These are phyloP conservation scores for Mus spicilegus DNA, from an alignment of 2,113 vertebrate genomes.

Conservation along the genomic window DNA sequence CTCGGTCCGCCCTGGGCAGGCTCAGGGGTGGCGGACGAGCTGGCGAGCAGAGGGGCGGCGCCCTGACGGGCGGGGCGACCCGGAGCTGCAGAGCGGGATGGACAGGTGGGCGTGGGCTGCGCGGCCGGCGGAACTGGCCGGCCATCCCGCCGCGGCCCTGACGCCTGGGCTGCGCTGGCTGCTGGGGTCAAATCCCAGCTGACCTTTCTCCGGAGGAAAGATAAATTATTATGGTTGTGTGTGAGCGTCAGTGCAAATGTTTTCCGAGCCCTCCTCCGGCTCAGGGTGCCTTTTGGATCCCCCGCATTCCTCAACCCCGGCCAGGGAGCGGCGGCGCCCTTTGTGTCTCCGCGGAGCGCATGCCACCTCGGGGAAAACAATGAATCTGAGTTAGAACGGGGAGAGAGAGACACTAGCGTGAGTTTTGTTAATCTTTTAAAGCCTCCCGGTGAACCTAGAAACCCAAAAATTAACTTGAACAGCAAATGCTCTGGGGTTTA, in stretches of 20 bases:
- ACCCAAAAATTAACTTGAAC: background rate
- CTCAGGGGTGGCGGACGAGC: background rate
- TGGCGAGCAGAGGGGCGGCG: background rate
- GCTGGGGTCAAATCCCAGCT: background rate
- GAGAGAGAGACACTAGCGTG: background rate
- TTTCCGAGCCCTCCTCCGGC: background rate
- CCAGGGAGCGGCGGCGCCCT: background rate
- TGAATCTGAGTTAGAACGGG: background rate
- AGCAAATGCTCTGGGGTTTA: background rate
- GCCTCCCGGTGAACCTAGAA: background rate
- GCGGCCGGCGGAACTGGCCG: background rate
- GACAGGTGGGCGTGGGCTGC: constrained; percentile 27
- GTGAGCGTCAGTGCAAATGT: background rate
- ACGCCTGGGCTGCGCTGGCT: background rate
- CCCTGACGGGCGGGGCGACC: background rate
- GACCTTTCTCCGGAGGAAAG: background rate
- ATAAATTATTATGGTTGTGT: background rate
- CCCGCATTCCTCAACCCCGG: background rate
- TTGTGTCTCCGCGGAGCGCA: background rate
- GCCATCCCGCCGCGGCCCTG: background rate
- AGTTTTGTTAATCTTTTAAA: background rate
- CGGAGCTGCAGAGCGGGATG: background rate
- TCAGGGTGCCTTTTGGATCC: background rate
- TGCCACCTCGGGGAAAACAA: background rate
- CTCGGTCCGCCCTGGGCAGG: background rate